Conservation (phyloP, 2,113 vertebrate genomes). For the Clarias gariepinus region DNA sequence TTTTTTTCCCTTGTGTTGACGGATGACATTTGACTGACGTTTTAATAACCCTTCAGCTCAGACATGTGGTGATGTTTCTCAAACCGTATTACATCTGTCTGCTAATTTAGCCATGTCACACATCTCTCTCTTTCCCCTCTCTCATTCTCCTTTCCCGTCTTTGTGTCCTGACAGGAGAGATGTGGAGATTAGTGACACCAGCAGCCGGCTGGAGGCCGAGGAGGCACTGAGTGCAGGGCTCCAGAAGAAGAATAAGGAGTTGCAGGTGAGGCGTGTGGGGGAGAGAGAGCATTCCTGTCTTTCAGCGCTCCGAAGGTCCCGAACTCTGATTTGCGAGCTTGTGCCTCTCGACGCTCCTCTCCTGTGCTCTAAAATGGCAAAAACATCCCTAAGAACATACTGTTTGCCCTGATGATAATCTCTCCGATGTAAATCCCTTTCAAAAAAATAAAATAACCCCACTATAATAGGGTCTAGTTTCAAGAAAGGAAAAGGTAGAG, state of each 20-base stretch:
- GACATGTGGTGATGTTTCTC: conserved; percentile 17
- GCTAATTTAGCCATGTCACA: conserved; percentile 40
- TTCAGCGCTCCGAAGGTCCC: conserved; percentile 62
- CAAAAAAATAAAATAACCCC: neutral
- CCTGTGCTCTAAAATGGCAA: conserved; percentile 52
- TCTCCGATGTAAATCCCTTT: conserved; percentile 11
- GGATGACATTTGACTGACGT: conserved; percentile 28
- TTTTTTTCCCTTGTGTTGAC: neutral
- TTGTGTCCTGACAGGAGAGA: conserved; percentile 69
- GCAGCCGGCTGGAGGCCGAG: conserved; percentile 69
- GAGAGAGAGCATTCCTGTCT: conserved; percentile 65
- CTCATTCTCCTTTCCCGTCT: conserved; percentile 14
- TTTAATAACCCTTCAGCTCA: conserved; percentile 38
- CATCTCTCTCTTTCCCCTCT: conserved; percentile 20
- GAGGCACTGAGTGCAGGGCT: conserved; percentile 67
- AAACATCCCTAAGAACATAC: conserved; percentile 50
- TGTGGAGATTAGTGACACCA: conserved; percentile 70
- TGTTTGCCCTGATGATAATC: conserved; percentile 48
- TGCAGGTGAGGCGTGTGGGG: conserved; percentile 66
- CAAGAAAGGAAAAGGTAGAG: conserved; percentile 18
- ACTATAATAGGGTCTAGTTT: neutral
- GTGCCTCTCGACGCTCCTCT: conserved; percentile 48
- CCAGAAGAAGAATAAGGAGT: conserved; percentile 71
- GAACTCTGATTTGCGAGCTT: conserved; percentile 60
- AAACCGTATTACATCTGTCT: conserved; percentile 20